Evolutionary conservation across 2,888 invertebrate species (phyloP).

Genomic region (Acholoe squamosa): DNA sequence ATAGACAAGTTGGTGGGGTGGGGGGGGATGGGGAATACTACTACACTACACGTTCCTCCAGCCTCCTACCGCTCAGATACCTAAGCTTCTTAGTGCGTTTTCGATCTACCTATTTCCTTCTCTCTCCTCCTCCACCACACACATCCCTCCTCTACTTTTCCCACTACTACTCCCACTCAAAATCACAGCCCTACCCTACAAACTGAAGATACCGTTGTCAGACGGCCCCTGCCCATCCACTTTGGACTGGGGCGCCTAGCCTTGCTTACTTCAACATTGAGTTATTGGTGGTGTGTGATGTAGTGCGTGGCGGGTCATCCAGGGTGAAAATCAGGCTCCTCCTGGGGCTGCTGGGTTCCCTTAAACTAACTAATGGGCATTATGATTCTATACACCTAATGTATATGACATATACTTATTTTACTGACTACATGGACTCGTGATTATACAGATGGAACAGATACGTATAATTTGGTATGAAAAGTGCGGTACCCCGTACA

Average conservation of each 20-base stretch:
- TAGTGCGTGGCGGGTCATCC: slow-evolving; percentile 58
- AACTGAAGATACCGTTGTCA: background rate
- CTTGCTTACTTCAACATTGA: slow-evolving; percentile 45
- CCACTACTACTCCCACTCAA: background rate
- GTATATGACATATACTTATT: no score
- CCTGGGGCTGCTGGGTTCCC: background rate
- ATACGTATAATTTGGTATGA: no score
- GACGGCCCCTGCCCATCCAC: background rate
- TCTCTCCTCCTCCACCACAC: background rate
- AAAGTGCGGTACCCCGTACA: no score
- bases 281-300: slow-evolving; percentile 21
- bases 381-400: no score
- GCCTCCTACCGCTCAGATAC: background rate
- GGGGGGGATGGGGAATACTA: background rate
- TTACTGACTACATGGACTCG: no score
- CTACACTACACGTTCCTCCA: background rate
- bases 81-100: background rate
- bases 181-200: background rate
- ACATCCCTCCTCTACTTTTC: background rate
- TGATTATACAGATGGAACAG: no score
- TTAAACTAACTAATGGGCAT: background rate
- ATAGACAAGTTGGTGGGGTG: background rate
- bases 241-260: background rate
- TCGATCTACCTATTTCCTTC: background rate
- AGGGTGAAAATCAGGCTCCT: slow-evolving; percentile 52